These are phyloP conservation scores for Calypte anna DNA, from an alignment of 2,113 vertebrate species.

Conservation along the genomic window DNA sequence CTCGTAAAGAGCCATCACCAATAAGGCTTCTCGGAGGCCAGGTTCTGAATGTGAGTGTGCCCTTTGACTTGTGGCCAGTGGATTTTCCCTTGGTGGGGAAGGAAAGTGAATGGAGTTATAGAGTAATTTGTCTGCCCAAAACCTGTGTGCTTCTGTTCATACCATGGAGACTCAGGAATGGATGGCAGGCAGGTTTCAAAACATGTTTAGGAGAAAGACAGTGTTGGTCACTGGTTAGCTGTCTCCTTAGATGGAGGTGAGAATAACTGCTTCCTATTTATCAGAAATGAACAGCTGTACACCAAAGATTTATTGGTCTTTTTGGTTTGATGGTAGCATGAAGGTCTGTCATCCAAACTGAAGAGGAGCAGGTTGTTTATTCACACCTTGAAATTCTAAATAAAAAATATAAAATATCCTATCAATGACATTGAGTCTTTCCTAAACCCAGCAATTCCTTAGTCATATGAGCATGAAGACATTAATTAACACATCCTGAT, in stretches of 20 bases:
- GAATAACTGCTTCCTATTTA: not conserved
- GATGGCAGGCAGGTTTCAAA: not conserved
- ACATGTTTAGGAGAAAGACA: not conserved
- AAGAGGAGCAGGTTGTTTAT: not conserved
- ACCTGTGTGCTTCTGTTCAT: not conserved
- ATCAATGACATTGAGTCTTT: not conserved
- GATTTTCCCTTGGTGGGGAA: not conserved
- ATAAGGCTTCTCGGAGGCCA: not conserved
- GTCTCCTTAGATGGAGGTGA: not conserved
- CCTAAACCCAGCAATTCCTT: not conserved
- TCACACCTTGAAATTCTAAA: not conserved
- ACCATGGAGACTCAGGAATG: rapidly evolving
- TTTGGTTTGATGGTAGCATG: not conserved
- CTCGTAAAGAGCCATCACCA: not conserved
- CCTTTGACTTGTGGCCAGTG: not conserved
- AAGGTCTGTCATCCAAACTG: not conserved
- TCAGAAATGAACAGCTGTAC: not conserved
- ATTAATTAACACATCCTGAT: not conserved
- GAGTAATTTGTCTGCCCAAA: not conserved
- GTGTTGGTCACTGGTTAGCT: not conserved
- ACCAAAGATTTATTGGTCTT: rapidly evolving
- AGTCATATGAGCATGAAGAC: not conserved
- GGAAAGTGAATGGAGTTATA: not conserved
- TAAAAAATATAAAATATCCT: not conserved
- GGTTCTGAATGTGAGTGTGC: not conserved